A percentile compares a stretch with the other conserved stretches of the same genome.
Evolutionary conservation across 2,797 vertebrate species (phyloP).

Genomic region (Moxostoma hubbsi): DNA sequence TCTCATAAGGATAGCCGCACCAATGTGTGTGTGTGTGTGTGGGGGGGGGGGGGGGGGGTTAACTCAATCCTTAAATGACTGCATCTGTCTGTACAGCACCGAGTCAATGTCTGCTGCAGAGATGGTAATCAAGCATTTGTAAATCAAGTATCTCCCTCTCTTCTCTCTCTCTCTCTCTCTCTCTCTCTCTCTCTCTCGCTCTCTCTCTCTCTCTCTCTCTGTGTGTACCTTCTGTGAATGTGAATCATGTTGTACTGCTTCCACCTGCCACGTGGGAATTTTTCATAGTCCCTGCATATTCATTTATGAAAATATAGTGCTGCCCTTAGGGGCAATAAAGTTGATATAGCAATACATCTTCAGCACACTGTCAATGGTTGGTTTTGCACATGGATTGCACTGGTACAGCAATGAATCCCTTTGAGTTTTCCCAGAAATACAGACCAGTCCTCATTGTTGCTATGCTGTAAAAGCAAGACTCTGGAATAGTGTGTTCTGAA

Average conservation of each 20-base stretch:
- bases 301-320: slow-evolving; percentile 64
- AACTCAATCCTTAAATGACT: slow-evolving; percentile 67
- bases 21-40: too few species aligned
- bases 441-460: neutral
- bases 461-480: slow-evolving; percentile 13
- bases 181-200: too few species aligned
- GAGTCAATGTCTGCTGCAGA: too few species aligned
- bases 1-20: too few species aligned
- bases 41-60: neutral
- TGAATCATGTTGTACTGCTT: slow-evolving; percentile 13
- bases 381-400: neutral
- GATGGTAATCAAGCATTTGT: neutral
- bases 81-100: neutral
- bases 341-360: slow-evolving; percentile 53
- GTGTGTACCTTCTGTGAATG: slow-evolving; percentile 9
- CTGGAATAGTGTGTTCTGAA: neutral
- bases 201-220: slow-evolving; percentile 32
- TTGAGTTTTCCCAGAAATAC: slow-evolving; percentile 7
- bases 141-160: too few species aligned
- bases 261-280: slow-evolving; percentile 64
- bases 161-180: too few species aligned
- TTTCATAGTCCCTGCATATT: slow-evolving; percentile 64
- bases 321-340: slow-evolving; percentile 50
- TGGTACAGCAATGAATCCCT: slow-evolving; percentile 13
- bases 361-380: slow-evolving; percentile 23